Evolutionary conservation across 2,797 vertebrate species (phyloP), one percentile per base, ranked within the genome.

Genomic region (Iguana delicatissima): DNA sequence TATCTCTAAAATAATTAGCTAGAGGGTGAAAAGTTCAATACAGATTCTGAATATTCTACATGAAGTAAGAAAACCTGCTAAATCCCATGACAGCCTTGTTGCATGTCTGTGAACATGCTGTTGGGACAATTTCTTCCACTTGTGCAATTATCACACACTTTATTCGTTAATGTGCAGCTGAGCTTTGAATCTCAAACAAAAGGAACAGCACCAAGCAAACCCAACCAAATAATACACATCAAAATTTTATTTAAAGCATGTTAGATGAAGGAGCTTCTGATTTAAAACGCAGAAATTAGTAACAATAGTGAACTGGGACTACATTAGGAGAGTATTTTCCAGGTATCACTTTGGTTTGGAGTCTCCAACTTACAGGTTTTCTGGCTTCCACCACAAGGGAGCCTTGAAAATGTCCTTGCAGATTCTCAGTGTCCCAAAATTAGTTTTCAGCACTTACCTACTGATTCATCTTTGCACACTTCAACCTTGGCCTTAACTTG

Each of bases 401-500:
- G 24, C 57, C 42, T 59, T 16, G 16, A 55, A 74, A n/a, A 9
- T 22, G 42, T 22, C 26, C 32, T 4, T 24, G 12, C 20, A 84
- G 12, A 59, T 62, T 59, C 9, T 52, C 32, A 38, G 18, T 1
- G 4, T 14, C 29, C 26, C 18, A 55, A 57, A 73, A 12, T 20
- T 2, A 38, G 57, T 32, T n/a, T 91, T 6, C 79, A 88, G 88
- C 90, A 96, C 98, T 96, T 97, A 99, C 99, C 99, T 94, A 99
- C 97, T 1, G 99, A 99, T 97, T 99, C 99, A 67, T 99, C 99
- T 97, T 99, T 99, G 98, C 99, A 99, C 90, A 99, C 99, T 96
- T 99, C 99, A 91, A 99, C 99, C 96, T 99, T 99, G 95, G 99
- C 99, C 96, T 97, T 99, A 88, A 99, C 99, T 96, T 99, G 99